Evolutionary conservation across 2,888 invertebrate species (phyloP), one percentile per base, ranked within the genome.

Genomic region (Dicranocentrus wangi): DNA sequence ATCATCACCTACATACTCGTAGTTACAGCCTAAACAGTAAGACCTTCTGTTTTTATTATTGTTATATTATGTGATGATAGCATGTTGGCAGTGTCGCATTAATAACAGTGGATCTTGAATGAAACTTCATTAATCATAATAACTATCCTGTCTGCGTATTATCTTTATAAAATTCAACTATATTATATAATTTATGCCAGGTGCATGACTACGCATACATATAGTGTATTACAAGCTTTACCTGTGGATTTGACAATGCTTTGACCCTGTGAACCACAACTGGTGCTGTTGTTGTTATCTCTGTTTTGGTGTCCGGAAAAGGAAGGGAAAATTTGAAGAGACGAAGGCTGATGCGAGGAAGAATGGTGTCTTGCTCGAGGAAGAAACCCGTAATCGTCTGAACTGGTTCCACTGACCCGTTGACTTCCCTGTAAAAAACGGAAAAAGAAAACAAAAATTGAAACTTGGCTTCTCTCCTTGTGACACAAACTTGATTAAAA

Each of bases 301-400:
- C 71, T 51, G 55, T 43, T 78, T 65, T 63, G 72, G 51, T 47
- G 55, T 2, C 72, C 80, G 72, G 66, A 68, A 68, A 72, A 58
- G 68, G 80, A 80, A 60, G 80, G 80, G 58, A 72, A 80, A 25
- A 80, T 80, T 58, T 80, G 80, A 51, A 80, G 80, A 10, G 80
- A 80, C 72, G 80, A 80, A 15, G 80, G 80, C 32, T 80, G 80
- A 60, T 80, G 72, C 10, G 72, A 73, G 42, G 80, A 80, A 19
- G 80, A 80, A 23, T 80, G 68, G 61, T 80, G 80, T 42, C 80
- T 72, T n/a, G 79, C 28, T 60, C 79, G 73, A 39, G 81, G 73
- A 66, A 84, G 81, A 71, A 84, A 84, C 23, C 84, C 84, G 78
- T 84, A 84, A 28, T 84, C 84, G 79, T 84, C 84, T 39, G 84